These are phyloP conservation scores for Cryptotermes secundus DNA, from an alignment of 1,140 invertebrate genomes.

Conservation along the genomic window DNA sequence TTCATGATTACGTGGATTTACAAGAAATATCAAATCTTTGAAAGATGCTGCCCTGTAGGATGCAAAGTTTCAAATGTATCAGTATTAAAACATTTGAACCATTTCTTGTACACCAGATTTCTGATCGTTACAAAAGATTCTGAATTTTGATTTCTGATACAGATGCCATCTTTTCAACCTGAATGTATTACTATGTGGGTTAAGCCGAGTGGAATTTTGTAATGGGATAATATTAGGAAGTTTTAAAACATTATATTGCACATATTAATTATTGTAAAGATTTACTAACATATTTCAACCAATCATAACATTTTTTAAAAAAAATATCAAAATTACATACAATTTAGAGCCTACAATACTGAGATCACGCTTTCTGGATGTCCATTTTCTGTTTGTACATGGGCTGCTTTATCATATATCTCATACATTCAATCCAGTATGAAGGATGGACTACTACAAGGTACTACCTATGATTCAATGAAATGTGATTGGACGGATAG, in stretches of 20 bases:
- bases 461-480: not conserved
- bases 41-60: no score
- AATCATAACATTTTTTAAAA: not conserved
- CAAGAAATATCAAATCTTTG: no score
- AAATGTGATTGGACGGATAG: constrained; percentile 2
- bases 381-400: not conserved
- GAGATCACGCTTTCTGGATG: not conserved
- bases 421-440: not conserved
- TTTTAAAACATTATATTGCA: not conserved
- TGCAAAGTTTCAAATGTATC: no score
- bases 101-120: no score
- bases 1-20: no score
- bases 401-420: not conserved
- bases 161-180: no score
- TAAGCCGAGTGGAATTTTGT: no score
- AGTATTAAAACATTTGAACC: no score
- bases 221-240: no score
- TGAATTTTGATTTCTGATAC: no score
- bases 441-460: not conserved
- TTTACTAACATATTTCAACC: not conserved
- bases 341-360: not conserved
- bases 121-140: no score
- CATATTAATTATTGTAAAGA: not conserved
- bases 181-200: no score
- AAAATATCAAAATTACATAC: constrained; percentile 16